Conservation (phyloP, 2,888 invertebrate species). For the Lapara coniferarum region DNA sequence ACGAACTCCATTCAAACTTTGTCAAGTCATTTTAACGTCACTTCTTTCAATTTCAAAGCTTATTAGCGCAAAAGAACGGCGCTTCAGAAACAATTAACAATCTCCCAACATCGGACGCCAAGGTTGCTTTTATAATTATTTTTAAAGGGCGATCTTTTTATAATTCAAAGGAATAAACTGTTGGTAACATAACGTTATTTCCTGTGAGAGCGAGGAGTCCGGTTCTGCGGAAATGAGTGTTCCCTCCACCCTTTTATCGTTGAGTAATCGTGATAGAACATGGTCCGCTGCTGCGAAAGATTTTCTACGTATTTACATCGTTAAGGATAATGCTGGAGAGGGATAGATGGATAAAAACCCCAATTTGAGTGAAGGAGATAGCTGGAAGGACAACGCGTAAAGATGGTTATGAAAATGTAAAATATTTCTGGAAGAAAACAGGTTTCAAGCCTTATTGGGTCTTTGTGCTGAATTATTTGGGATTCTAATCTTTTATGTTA, state of each 20-base stretch:
- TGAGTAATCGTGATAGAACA: conserved; percentile 60
- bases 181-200: conserved; percentile 45
- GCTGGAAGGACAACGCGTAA: not conserved
- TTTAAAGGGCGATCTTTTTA: conserved; percentile 21
- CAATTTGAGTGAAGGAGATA: not conserved
- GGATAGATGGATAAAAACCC: not conserved
- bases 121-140: conserved; percentile 13
- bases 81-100: conserved; percentile 22
- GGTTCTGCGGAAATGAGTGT: conserved; percentile 62
- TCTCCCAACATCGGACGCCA: conserved; percentile 18
- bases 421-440: conserved; percentile 19
- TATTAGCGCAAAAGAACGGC: conserved; percentile 29
- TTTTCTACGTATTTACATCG: conserved; percentile 26
- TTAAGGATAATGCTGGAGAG: conserved; percentile 15
- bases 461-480: conserved; percentile 5
- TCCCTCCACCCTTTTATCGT: conserved; percentile 65
- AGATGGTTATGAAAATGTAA: conserved; percentile 12
- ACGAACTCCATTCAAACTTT: conserved; percentile 28
- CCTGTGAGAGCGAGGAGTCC: conserved; percentile 58
- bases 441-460: conserved; percentile 12
- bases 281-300: conserved; percentile 39
- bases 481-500: conserved; percentile 1
- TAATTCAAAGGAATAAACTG: conserved; percentile 29
- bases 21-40: conserved; percentile 34
- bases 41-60: conserved; percentile 12